These are phyloP conservation scores for Heteractis magnifica DNA, from an alignment of 92 coral and sea anemone genomes.

Conservation along the genomic window DNA sequence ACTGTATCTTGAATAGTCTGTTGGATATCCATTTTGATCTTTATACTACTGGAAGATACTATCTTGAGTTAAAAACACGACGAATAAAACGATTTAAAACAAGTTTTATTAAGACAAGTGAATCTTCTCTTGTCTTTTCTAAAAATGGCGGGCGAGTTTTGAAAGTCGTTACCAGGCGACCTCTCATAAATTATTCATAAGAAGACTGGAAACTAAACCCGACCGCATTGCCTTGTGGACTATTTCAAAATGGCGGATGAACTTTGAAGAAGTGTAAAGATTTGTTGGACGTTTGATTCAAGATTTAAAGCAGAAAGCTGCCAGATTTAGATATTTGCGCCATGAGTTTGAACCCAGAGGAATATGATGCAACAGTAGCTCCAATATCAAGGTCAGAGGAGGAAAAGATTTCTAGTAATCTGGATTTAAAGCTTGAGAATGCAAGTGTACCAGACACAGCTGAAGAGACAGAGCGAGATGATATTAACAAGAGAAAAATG, in stretches of 20 bases:
- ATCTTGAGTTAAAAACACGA: neutral
- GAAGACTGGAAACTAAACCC: slow-evolving; percentile 34
- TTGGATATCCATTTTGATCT: slow-evolving; percentile 62
- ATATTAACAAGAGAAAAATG: neutral
- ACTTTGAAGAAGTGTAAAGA: neutral
- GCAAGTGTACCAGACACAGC: neutral
- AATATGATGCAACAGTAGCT: neutral
- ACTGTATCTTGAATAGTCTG: slow-evolving; percentile 73
- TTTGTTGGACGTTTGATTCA: neutral
- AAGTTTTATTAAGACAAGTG: neutral
- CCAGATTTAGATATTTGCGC: neutral
- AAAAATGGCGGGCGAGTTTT: slow-evolving; percentile 60
- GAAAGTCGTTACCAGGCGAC: slow-evolving; percentile 76
- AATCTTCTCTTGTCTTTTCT: neutral
- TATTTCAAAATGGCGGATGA: slow-evolving; percentile 68
- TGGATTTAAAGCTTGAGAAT: neutral
- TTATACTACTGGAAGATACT: neutral
- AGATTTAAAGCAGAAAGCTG: neutral
- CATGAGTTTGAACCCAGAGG: neutral
- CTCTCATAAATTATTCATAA: slow-evolving; percentile 39
- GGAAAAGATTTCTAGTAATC: neutral
- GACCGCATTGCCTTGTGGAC: slow-evolving; percentile 45
- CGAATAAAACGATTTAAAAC: neutral
- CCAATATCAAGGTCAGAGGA: neutral
- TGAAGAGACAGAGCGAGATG: neutral